Conservation (phyloP, 2,888 invertebrate genomes). For the Aricia artaxerxes region DNA sequence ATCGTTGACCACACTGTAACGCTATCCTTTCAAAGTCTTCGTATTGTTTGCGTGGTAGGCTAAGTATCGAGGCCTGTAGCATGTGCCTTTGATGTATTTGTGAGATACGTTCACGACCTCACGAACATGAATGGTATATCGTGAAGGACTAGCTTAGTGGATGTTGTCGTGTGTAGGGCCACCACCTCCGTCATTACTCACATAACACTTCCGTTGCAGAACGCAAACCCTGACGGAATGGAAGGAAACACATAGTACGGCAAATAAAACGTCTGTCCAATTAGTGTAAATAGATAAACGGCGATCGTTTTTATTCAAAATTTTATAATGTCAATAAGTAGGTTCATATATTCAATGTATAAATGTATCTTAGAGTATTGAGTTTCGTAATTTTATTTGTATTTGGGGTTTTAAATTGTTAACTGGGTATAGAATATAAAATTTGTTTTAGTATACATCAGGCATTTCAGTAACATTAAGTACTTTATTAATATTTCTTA, state of each 20-base stretch:
- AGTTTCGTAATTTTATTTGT: background rate
- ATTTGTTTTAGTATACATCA: background rate
- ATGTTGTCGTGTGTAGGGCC: constrained; percentile 69
- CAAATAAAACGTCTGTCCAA: constrained; percentile 62
- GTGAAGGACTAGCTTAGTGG: constrained; percentile 58
- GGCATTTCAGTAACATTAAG: background rate
- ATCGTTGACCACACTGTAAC: constrained; percentile 46
- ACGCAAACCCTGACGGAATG: constrained; percentile 70
- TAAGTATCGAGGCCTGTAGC: constrained; percentile 15
- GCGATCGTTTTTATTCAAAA: constrained; percentile 40
- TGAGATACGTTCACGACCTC: constrained; percentile 25
- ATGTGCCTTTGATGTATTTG: constrained; percentile 18
- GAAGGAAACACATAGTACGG: constrained; percentile 71
- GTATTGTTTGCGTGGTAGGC: constrained; percentile 27
- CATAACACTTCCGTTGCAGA: constrained; percentile 77
- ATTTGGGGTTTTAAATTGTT: constrained; percentile 11
- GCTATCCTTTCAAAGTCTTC: constrained; percentile 22
- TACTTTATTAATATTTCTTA: background rate
- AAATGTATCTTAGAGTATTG: constrained; percentile 30
- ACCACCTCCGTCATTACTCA: constrained; percentile 52
- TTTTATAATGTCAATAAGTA: constrained; percentile 30
- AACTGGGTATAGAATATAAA: background rate
- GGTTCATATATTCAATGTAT: constrained; percentile 29
- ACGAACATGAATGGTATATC: constrained; percentile 28
- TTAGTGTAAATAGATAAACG: constrained; percentile 50